Base-by-base conservation (phyloP, 1,140 invertebrate species). In the Trichogramma pretiosum region DNA sequence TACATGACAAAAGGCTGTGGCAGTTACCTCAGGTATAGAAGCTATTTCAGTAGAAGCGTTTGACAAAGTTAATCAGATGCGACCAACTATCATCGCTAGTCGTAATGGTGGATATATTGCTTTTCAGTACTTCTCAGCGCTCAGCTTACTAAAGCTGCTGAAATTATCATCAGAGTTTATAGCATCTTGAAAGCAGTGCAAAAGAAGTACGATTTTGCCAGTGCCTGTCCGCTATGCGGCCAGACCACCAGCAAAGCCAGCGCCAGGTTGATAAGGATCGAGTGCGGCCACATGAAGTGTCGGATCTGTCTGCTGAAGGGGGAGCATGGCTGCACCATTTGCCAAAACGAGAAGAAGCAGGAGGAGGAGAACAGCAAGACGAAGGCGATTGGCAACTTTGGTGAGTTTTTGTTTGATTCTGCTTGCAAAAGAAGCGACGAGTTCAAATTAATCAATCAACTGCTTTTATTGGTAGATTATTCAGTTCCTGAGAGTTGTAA, bases 41-140 rank as follows among this genome's bases (percentile, higher is more conserved):
- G 83, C 95, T 16, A 82, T 97, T 18, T 96, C 97, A 2, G 96
- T 98, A 77, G 95, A 99, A 74, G 80, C 93, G 0, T 99, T 94
- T 75, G 91, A 92, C 18, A 79, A 81, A 53, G 93, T 97, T 23
- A 68, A 92, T 23, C 77, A 84, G 40, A 80, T 92, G 60, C 72
- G 99, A 38, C 97, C 97, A 3, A 93, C 88, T 21, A 87, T 89
- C 38, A 97, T 99, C 57, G 93, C 93, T 21, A 96, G n/a, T n/a
- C n/a, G 99, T 67, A 99, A 99, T 74, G 97, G 89, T 54, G 96
- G 97, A 43, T 97, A 92, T 66, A 96, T 99, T 76, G 97, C 93
- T 38, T 88, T 94, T 9, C 89, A 98, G 57, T 73, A 99, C 21
- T 75, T 99, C 26, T 85, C 89, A n/a, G 81, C 95, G 61, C 76